These are phyloP conservation scores for Microcebus tavaratra DNA, from an alignment of 2,113 vertebrate species.

Conservation along the genomic window DNA sequence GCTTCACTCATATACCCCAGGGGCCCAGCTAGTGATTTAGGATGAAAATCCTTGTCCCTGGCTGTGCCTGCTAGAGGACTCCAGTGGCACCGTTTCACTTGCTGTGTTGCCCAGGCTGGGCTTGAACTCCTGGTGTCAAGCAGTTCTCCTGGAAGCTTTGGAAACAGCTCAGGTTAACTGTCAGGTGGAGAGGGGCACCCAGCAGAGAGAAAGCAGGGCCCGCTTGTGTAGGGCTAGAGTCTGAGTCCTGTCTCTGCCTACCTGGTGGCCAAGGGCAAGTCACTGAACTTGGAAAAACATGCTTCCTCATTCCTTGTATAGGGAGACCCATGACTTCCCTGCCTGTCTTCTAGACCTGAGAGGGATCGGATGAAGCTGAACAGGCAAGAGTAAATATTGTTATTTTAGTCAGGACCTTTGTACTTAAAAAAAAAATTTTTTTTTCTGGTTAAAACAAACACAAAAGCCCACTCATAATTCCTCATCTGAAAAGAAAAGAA, in stretches of 20 bases:
- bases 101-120: no score
- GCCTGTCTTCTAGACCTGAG: background rate
- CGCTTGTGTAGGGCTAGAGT: background rate
- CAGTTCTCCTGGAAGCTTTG: background rate
- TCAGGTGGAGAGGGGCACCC: background rate
- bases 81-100: background rate
- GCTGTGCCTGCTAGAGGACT: background rate
- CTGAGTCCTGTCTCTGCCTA: background rate
- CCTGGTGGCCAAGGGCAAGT: background rate
- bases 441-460: background rate
- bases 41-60: background rate
- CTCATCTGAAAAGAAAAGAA: background rate
- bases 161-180: background rate
- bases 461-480: background rate
- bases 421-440: background rate
- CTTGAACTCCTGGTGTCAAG: no score
- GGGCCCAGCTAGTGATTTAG: background rate
- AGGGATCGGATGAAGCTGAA: background rate
- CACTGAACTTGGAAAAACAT: background rate
- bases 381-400: background rate
- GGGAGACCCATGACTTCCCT: background rate
- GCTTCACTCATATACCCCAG: background rate
- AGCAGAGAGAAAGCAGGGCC: background rate
- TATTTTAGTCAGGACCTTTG: background rate
- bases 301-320: background rate